These are phyloP conservation scores for Dermatophagoides farinae DNA, from an alignment of 1,140 invertebrate species.

Conservation along the genomic window DNA sequence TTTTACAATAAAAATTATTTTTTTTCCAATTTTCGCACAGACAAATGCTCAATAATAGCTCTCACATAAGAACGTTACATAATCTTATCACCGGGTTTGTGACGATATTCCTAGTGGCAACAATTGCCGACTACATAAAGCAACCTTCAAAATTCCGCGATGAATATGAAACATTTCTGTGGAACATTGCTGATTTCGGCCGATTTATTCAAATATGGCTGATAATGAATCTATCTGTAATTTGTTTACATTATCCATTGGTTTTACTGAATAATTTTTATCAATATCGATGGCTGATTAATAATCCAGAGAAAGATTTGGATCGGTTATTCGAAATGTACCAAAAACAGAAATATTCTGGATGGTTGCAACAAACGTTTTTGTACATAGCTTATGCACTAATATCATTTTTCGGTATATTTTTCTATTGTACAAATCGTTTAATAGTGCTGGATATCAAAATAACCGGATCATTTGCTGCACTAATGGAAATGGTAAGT, in stretches of 20 bases:
- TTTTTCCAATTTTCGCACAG: neutral
- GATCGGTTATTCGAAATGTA: too few species aligned
- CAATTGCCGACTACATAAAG: neutral
- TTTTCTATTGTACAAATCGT: too few species aligned
- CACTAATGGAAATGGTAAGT: constrained; percentile 3
- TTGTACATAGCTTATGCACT: too few species aligned
- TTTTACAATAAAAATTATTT: neutral
- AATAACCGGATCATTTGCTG: neutral
- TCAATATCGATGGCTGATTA: neutral
- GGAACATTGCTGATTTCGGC: neutral
- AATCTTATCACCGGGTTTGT: constrained; percentile 7
- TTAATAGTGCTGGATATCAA: too few species aligned
- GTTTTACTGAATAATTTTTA: neutral
- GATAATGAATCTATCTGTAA: neutral
- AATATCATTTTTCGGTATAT: too few species aligned
- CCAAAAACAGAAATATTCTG: too few species aligned
- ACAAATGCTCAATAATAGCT: constrained; percentile 1
- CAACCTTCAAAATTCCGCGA: neutral
- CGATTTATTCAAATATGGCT: neutral
- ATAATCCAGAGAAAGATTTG: too few species aligned
- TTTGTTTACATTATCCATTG: neutral
- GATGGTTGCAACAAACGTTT: too few species aligned
- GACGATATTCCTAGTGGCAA: neutral
- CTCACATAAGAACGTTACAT: neutral
- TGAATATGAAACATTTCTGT: neutral